phyloP scores from a whole-genome alignment of 2,888 invertebrate species.

The Pardosa pseudoannulata region DNA sequence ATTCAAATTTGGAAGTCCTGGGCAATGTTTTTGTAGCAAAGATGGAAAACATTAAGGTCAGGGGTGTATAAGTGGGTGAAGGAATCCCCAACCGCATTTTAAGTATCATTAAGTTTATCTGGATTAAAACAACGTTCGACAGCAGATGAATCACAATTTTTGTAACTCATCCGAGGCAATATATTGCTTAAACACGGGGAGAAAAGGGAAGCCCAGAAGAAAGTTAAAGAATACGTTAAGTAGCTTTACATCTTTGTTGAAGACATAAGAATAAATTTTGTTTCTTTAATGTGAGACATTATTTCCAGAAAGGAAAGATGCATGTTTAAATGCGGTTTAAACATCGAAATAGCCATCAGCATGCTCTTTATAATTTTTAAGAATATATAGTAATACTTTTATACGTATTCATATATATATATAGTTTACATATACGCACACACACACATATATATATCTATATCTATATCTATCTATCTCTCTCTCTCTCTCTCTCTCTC shows the following conservation, averaged over 20 bases:
- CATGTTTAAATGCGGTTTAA: too few species aligned
- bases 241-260: not conserved
- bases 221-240: not conserved
- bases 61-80: not conserved
- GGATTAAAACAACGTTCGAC: constrained; percentile 18
- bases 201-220: not conserved
- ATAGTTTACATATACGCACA: too few species aligned
- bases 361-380: too few species aligned
- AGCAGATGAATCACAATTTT: not conserved
- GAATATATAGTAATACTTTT: too few species aligned
- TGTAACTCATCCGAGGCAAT: not conserved
- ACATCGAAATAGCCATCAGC: too few species aligned
- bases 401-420: too few species aligned
- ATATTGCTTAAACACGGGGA: not conserved
- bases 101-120: constrained; percentile 38
- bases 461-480: too few species aligned
- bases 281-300: too few species aligned
- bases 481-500: too few species aligned
- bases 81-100: constrained; percentile 1
- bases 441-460: too few species aligned
- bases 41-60: constrained; percentile 16
- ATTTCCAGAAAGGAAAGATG: too few species aligned
- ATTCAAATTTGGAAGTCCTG: not conserved
- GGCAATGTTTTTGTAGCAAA: constrained; percentile 28
- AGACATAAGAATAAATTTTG: too few species aligned